A percentile compares a stretch with the other conserved stretches of the same genome.
These are phyloP conservation scores for Ips nitidus DNA, from an alignment of 1,140 invertebrate genomes.

Conservation along the genomic window DNA sequence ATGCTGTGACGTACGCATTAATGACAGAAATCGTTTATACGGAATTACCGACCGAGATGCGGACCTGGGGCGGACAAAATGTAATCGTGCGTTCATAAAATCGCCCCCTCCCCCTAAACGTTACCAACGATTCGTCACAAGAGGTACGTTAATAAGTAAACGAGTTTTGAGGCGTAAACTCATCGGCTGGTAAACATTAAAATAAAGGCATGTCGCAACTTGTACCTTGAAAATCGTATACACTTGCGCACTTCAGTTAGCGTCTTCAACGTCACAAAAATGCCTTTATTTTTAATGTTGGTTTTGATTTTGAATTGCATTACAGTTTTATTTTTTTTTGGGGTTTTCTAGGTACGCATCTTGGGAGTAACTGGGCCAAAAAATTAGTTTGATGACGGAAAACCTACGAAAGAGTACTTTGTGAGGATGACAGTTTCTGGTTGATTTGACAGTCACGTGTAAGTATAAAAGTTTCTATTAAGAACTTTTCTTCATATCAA, in stretches of 20 bases:
- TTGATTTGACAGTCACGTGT: neutral
- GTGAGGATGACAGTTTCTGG: neutral
- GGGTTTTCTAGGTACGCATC: neutral
- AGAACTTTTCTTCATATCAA: neutral
- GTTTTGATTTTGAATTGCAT: neutral
- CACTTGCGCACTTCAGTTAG: neutral
- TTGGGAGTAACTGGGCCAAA: neutral
- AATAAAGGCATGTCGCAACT: slow-evolving; percentile 1
- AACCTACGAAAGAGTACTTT: neutral
- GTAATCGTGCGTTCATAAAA: neutral
- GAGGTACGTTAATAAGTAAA: neutral
- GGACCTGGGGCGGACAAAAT: neutral
- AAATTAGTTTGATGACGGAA: neutral
- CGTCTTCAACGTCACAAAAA: neutral
- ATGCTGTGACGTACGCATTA: no score
- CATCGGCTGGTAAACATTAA: neutral
- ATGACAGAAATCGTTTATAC: neutral
- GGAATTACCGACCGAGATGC: neutral
- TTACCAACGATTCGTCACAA: neutral
- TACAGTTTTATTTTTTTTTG: neutral
- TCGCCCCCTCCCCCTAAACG: neutral
- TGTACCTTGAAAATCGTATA: neutral
- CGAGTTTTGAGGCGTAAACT: neutral
- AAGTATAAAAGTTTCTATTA: neutral
- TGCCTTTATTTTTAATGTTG: slow-evolving; percentile 6